Conservation (phyloP, 2,888 invertebrate genomes). For the Leptogaster cylindrica region DNA sequence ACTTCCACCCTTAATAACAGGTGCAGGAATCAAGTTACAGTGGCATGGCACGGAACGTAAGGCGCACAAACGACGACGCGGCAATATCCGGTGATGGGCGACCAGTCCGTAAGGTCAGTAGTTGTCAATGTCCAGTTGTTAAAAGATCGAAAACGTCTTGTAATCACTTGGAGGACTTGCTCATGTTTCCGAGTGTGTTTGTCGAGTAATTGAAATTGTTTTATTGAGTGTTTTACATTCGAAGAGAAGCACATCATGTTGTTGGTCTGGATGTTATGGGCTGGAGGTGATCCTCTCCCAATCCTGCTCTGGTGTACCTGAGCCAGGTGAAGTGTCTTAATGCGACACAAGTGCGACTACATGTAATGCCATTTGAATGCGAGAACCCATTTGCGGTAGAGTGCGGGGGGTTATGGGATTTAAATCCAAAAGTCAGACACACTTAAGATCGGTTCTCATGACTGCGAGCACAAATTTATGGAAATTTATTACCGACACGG, state of each 20-base stretch:
- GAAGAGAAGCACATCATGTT: conserved; percentile 12
- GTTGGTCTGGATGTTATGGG: background rate
- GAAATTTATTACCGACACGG: conserved; percentile 25
- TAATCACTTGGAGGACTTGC: conserved; percentile 37
- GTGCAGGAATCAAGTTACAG: conserved; percentile 36
- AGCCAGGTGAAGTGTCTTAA: conserved; percentile 40
- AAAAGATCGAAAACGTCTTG: conserved; percentile 36
- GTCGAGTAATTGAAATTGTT: conserved; percentile 39
- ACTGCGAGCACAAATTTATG: conserved; percentile 25
- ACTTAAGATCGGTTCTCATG: conserved; percentile 21
- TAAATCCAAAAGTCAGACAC: conserved; percentile 1
- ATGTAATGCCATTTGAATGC: conserved; percentile 15
- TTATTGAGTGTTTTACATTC: conserved; percentile 37
- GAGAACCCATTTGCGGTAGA: background rate
- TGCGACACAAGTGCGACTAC: conserved; percentile 28
- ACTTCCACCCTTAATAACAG: conserved; percentile 36
- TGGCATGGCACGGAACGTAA: background rate
- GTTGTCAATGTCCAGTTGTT: conserved; percentile 17
- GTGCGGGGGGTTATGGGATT: background rate
- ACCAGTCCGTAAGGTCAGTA: conserved; percentile 14
- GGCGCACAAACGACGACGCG: conserved; percentile 3
- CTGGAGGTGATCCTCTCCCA: conserved; percentile 26
- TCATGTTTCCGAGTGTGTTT: conserved; percentile 28
- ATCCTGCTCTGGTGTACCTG: conserved; percentile 23
- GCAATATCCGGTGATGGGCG: conserved; percentile 33